Evolutionary conservation across 2,888 invertebrate genomes (phyloP), one percentile per base, ranked within the genome.

Genomic region (Ceramica pisi): DNA sequence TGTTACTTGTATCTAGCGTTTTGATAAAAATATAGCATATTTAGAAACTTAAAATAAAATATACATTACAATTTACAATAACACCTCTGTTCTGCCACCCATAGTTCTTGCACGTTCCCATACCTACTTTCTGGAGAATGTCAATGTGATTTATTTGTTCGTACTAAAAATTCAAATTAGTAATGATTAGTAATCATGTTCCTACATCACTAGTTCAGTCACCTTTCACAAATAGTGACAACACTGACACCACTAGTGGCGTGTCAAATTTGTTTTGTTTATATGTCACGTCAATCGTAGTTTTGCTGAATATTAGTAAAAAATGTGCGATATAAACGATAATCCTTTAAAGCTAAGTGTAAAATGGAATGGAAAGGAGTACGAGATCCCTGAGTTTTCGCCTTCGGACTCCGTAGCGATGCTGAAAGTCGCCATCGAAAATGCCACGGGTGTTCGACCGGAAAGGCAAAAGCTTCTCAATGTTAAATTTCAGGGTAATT

Each of bases 321-420:
- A 93, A 92, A 96, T 96, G 95, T 94, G 95, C 85, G 95, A 96
- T 92, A 81, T 94, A 82, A 95, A 94, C 87, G 95, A 95, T 80
- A 95, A 89, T 90, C 91, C 94, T 59, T 83, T 96, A 78, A 96
- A 95, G 87, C 85, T 99, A 78, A 97, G 97, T 85, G 97, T 99
- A 10, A 99, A 99, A 96, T 99, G 99, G 99, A 98, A 98, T 92
- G 99, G 98, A 64, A 98, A 98, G 89, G 99, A 99, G 92, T 98
- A 97, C 91, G 97, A 97, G 82, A 97, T 99, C 77, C 96, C 96
- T 59, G 97, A 98, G 90, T 95, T 99, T 77, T 96, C 97, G 19
- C 97, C 97, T 75, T 97, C 97, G 63, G 98, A 98, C 87, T 98
- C 98, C 3, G 98, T 99, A 0, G 97, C 97, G 23, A 97, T 97